Conservation (phyloP, 2,888 invertebrate genomes). For the Plemyria rubiginata region DNA sequence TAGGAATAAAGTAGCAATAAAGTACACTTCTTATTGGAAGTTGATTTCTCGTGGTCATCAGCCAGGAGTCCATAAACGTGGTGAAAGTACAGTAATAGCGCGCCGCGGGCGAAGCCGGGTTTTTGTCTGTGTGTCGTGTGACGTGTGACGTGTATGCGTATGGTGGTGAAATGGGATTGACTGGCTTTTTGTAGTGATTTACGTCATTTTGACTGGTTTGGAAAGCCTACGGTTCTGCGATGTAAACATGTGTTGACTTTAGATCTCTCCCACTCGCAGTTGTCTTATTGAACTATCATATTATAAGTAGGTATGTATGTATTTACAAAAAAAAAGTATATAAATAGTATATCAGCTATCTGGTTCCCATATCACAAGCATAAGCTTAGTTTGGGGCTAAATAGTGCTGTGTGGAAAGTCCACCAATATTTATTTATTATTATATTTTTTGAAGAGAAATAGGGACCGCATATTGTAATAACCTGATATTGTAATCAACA, state of each 20-base stretch:
- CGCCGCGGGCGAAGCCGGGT: slow-evolving; percentile 39
- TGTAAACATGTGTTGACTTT: background rate
- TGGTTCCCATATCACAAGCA: too few species aligned
- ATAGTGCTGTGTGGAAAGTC: too few species aligned
- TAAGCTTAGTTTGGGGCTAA: too few species aligned
- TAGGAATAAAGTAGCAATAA: background rate
- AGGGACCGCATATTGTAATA: too few species aligned
- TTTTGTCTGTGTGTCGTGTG: slow-evolving; percentile 32
- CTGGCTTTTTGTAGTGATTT: slow-evolving; percentile 12
- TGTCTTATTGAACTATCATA: too few species aligned
- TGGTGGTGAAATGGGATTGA: slow-evolving; percentile 22
- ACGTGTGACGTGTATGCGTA: too few species aligned
- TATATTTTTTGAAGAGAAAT: too few species aligned
- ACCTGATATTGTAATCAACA: too few species aligned
- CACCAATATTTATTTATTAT: too few species aligned
- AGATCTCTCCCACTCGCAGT: background rate
- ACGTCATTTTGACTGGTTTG: slow-evolving; percentile 11
- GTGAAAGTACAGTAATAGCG: slow-evolving; percentile 40
- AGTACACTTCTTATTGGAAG: slow-evolving; percentile 13
- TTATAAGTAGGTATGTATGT: background rate
- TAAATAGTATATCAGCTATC: too few species aligned
- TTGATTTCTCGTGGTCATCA: slow-evolving; percentile 31
- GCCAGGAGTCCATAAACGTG: slow-evolving; percentile 29
- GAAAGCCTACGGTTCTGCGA: background rate
- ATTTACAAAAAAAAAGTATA: too few species aligned